These are phyloP conservation scores for Argentina silus DNA, from an alignment of 2,797 vertebrate genomes.

Conservation along the genomic window DNA sequence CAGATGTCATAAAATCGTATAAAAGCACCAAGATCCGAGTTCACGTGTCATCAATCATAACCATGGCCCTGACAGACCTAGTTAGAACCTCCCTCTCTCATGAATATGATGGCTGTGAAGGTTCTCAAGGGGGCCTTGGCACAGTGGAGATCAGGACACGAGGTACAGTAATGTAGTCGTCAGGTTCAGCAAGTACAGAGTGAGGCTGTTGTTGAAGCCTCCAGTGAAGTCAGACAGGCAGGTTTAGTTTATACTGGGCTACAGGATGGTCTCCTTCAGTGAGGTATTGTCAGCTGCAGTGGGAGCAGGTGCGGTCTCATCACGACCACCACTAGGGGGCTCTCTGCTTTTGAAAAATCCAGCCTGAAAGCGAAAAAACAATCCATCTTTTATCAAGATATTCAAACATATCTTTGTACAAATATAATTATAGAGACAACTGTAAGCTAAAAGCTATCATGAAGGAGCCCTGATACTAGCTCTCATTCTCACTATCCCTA, in stretches of 20 bases:
- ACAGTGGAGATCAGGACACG: too few relatives aligned
- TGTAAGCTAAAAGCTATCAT: too few relatives aligned
- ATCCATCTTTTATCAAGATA: not conserved
- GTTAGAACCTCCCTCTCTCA: too few relatives aligned
- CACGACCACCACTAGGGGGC: not conserved
- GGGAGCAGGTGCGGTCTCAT: too few relatives aligned
- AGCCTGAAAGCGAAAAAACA: not conserved
- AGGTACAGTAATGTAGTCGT: not conserved
- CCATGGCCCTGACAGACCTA: too few relatives aligned
- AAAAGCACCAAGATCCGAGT: too few relatives aligned
- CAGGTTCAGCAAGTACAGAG: not conserved
- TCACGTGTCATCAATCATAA: too few relatives aligned
- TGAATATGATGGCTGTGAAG: too few relatives aligned
- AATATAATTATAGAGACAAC: not conserved
- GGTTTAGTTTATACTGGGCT: not conserved
- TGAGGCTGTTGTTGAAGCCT: not conserved
- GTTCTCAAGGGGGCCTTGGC: too few relatives aligned
- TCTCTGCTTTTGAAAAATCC: not conserved
- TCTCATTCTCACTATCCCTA: too few relatives aligned
- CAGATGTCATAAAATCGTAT: too few relatives aligned
- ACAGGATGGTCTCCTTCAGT: not conserved
- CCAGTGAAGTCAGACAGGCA: not conserved
- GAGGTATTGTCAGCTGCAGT: not conserved
- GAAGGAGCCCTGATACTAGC: too few relatives aligned
- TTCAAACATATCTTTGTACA: not conserved